Conservation (phyloP, 2,113 vertebrate species). For the Oreocharis arfaki region DNA sequence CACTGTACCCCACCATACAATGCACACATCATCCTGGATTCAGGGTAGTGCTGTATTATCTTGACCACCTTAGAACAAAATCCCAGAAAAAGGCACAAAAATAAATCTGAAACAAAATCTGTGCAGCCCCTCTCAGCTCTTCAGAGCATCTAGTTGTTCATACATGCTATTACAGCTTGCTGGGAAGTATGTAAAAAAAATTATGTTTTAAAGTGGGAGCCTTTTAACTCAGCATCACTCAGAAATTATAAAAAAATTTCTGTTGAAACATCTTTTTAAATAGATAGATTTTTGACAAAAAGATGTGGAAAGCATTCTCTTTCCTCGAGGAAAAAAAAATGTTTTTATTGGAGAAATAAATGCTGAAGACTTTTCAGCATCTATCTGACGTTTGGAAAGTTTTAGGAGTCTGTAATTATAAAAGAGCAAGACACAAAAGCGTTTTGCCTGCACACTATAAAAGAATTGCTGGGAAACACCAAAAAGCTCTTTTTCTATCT, state of each 20-base stretch:
- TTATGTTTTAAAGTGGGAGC: neutral
- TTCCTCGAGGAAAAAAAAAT: neutral
- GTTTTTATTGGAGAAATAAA: neutral
- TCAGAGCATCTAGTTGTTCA: neutral
- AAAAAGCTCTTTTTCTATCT: neutral
- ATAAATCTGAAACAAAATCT: neutral
- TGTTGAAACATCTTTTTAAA: neutral
- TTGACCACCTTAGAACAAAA: neutral
- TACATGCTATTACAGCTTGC: neutral
- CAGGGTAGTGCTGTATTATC: neutral
- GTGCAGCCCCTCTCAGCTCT: neutral
- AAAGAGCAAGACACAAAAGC: neutral
- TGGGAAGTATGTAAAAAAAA: neutral
- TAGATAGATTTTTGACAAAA: slow-evolving; percentile 2
- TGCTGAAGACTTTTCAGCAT: neutral
- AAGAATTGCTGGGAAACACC: neutral
- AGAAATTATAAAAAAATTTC: neutral
- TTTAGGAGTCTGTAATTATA: neutral
- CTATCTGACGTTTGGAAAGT: neutral
- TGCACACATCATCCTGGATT: neutral
- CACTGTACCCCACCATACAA: no score
- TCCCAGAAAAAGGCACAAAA: neutral
- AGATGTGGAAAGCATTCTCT: neutral
- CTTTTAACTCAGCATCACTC: neutral
- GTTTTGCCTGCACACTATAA: neutral